These are phyloP conservation scores for Sander vitreus DNA, from an alignment of 2,113 vertebrate species.

Conservation along the genomic window DNA sequence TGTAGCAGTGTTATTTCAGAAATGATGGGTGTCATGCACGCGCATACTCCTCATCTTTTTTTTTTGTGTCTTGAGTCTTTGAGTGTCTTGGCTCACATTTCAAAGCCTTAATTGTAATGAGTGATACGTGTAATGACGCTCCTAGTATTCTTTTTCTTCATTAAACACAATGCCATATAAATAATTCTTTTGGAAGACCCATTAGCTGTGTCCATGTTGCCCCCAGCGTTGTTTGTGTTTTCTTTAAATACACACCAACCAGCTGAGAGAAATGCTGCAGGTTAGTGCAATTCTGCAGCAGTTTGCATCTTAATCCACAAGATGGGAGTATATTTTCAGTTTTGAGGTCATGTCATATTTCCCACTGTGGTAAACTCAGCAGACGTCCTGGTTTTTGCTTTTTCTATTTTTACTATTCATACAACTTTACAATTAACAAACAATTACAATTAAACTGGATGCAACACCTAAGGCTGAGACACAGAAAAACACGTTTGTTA, in stretches of 20 bases:
- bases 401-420: neutral
- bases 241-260: neutral
- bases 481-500: neutral
- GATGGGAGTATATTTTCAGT: conserved; percentile 12
- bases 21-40: neutral
- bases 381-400: neutral
- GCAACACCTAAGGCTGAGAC: neutral
- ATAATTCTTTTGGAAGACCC: neutral
- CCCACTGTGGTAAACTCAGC: neutral
- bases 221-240: neutral
- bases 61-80: neutral
- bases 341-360: neutral
- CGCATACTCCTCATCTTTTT: no score
- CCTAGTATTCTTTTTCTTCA: neutral
- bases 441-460: neutral
- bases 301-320: conserved; percentile 8
- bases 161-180: no score
- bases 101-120: neutral
- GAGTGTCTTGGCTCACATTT: neutral
- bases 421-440: no score
- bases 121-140: no score
- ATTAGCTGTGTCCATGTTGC: neutral
- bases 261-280: neutral
- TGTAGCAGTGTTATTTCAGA: neutral
- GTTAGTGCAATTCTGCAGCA: neutral